A percentile compares a stretch with the other conserved stretches of the same genome.
Conservation (phyloP, 1,140 invertebrate genomes). For the Spodoptera frugiperda region DNA sequence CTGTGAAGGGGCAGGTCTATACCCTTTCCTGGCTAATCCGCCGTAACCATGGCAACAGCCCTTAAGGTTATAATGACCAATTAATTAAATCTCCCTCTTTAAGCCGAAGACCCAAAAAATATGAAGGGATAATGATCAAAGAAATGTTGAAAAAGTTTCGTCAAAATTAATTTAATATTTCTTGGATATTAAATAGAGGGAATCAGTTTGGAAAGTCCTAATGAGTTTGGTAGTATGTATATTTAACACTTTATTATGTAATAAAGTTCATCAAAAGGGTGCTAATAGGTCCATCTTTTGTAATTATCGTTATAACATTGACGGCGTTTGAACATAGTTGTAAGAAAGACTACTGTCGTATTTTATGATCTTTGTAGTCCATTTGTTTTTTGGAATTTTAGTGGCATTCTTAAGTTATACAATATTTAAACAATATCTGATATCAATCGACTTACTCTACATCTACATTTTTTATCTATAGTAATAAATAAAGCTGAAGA, state of each 20-base stretch:
- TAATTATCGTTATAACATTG: not conserved
- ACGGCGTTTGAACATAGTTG: no score
- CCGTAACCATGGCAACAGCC: conserved; percentile 50
- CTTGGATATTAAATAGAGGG: conserved; percentile 37
- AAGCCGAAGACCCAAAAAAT: conserved; percentile 42
- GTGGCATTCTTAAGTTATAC: no score
- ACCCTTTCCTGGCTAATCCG: conserved; percentile 46
- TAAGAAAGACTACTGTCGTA: no score
- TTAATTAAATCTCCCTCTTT: conserved; percentile 65
- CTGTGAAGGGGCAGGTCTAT: conserved; percentile 26
- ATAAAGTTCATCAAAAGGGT: not conserved
- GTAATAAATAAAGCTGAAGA: no score
- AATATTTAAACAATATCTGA: no score
- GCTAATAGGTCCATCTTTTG: not conserved
- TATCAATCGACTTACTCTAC: no score
- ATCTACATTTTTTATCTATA: no score
- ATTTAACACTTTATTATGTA: conserved; percentile 6
- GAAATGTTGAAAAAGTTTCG: conserved; percentile 41
- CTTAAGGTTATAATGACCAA: conserved; percentile 63
- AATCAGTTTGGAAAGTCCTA: conserved; percentile 13
- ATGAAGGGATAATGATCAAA: conserved; percentile 43
- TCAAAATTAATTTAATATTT: conserved; percentile 44
- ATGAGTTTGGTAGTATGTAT: conserved; percentile 11
- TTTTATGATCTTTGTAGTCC: no score
- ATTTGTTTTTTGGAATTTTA: no score